Evolutionary conservation across 2,888 invertebrate genomes (phyloP), one percentile per base, ranked within the genome.

Genomic region (Noctua comes): DNA sequence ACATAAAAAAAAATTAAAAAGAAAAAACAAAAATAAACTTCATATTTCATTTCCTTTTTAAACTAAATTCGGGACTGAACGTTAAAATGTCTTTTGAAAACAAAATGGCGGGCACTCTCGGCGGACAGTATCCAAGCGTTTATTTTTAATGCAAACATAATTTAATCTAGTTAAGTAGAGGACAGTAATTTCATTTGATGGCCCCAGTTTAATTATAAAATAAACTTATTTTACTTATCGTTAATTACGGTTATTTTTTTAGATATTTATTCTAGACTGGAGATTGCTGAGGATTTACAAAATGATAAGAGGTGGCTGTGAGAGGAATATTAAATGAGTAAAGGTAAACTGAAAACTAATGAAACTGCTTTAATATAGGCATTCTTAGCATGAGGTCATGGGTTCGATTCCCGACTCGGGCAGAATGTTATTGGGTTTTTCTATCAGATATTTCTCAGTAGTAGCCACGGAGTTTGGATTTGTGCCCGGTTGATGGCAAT

Each of bases 101-200:
- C 43, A 83, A 86, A 86, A 84, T 68, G 84, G 64, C 40, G 2
- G 43, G 21, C 31, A n/a, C 57, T 62, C 31, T n/a, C n/a, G n/a
- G n/a, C n/a, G n/a, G 27, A 54, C 48, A 68, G 3, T 54, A 18
- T 16, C 16, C n/a, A 48, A 72, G 24, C 40, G 18, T 70, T 73
- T 57, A 73, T 71, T 77, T 69, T 74, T 62, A 64, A 16, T 43
- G n/a, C 57, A 77, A 82, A 82, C 57, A 71, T 62, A 31, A 57
- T 81, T 81, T 75, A 48, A 82, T 82, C 16, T 57, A n/a, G 64
- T 68, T 81, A 77, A 74, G 51, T 68, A 54, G 68, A 57, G 31
- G 40, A 74, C 43, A 31, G 59, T 77, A 69, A 86, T 77, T 80
- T 70, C 11, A 68, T 73, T 70, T 74, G 68, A 76, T 68, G 31